Conservation (phyloP, 2,797 vertebrate genomes). For the Siniperca scherzeri region DNA sequence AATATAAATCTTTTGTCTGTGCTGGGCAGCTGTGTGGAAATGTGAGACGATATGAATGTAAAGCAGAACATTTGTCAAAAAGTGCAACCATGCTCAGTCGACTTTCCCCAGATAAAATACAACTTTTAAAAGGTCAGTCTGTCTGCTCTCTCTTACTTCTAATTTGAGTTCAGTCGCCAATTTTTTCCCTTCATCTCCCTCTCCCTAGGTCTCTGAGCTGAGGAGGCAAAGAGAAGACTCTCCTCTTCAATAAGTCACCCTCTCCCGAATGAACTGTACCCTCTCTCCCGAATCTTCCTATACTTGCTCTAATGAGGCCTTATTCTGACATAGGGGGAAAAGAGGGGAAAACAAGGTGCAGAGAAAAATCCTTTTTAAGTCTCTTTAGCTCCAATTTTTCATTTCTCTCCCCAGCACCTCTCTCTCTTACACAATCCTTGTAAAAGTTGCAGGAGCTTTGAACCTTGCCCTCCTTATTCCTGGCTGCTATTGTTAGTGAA, state of each 20-base stretch:
- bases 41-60: not conserved
- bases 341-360: not conserved
- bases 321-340: not conserved
- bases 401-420: not conserved
- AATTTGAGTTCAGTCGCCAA: not conserved
- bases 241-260: constrained; percentile 5
- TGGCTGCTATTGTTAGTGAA: not conserved
- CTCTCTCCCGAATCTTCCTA: not conserved
- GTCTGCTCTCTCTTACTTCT: constrained; percentile 1
- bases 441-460: constrained; percentile 5
- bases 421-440: not conserved
- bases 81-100: not conserved
- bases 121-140: constrained; percentile 7
- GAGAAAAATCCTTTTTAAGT: not conserved
- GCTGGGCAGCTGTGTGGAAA: not conserved
- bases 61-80: not conserved
- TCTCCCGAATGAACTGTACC: not conserved
- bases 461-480: constrained; percentile 23
- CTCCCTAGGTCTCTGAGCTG: not conserved
- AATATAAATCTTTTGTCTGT: not conserved
- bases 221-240: not conserved
- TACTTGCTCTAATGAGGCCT: constrained; percentile 23
- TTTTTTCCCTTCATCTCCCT: not conserved
- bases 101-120: not conserved
- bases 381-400: not conserved